Evolutionary conservation across 1,140 invertebrate species (phyloP).

Genomic region (Epicauta chinensis): DNA sequence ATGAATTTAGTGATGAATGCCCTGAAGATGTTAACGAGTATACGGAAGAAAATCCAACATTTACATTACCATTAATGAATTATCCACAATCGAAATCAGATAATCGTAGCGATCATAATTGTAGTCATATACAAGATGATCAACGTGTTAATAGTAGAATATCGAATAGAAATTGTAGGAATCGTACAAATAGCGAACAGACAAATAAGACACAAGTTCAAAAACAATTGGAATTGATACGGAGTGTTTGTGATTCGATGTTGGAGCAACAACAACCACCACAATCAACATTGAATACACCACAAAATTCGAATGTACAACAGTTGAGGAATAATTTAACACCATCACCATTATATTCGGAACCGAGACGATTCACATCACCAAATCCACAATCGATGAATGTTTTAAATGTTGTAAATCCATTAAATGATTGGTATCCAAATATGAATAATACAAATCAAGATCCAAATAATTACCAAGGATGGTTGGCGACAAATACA

Average conservation of each 20-base stretch:
- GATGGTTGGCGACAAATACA: slow-evolving; percentile 35
- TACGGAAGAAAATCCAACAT: slow-evolving; percentile 27
- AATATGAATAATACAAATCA: background rate
- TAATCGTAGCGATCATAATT: slow-evolving; percentile 2
- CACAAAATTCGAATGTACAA: slow-evolving; percentile 23
- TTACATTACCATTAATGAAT: slow-evolving; percentile 21
- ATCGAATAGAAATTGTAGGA: slow-evolving; percentile 1
- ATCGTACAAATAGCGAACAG: slow-evolving; percentile 15
- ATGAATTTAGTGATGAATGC: slow-evolving; percentile 34
- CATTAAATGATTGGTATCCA: slow-evolving; percentile 18
- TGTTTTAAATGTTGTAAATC: slow-evolving; percentile 29
- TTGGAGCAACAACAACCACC: slow-evolving; percentile 28
- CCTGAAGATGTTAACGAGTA: slow-evolving; percentile 35
- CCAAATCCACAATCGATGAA: slow-evolving; percentile 27
- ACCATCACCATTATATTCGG: slow-evolving; percentile 35
- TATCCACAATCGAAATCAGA: slow-evolving; percentile 13
- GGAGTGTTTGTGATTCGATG: slow-evolving; percentile 40
- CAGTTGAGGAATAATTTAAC: slow-evolving; percentile 38
- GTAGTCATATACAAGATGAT: slow-evolving; percentile 1
- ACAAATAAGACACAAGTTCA: slow-evolving; percentile 26
- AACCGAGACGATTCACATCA: slow-evolving; percentile 28
- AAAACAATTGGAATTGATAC: slow-evolving; percentile 40
- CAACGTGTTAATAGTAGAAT: background rate
- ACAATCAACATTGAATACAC: too few species aligned
- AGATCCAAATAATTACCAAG: background rate